Evolutionary conservation across 2,113 vertebrate genomes (phyloP).

Genomic region (Ammodytes marinus): DNA sequence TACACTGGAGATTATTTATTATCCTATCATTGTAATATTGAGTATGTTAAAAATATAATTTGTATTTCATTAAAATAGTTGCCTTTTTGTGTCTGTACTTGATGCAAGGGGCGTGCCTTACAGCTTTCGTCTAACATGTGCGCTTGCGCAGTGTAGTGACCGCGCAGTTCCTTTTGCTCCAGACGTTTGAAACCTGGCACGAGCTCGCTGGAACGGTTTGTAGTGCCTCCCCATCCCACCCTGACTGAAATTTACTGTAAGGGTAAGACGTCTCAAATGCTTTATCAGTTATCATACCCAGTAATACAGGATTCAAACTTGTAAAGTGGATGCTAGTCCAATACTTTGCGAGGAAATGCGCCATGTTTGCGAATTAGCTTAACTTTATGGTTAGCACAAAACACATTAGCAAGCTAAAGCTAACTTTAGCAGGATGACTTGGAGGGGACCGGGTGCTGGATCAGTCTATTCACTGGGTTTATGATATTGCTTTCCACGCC

Average conservation of each 20-base stretch:
- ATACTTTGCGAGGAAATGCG: not conserved
- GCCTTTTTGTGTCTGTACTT: not conserved
- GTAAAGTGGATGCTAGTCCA: not conserved
- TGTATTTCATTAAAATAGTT: not conserved
- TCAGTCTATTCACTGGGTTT: slow-evolving; percentile 61
- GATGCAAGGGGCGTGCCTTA: slow-evolving; percentile 47
- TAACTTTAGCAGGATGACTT: slow-evolving; percentile 63
- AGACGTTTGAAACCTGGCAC: slow-evolving; percentile 78
- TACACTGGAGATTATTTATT: not conserved
- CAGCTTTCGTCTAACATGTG: slow-evolving; percentile 2
- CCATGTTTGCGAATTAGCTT: slow-evolving; percentile 13
- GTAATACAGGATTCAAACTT: not conserved
- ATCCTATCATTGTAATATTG: not conserved
- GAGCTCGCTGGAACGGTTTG: slow-evolving; percentile 28
- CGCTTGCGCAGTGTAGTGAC: slow-evolving; percentile 74
- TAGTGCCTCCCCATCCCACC: slow-evolving; percentile 28
- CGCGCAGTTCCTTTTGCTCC: slow-evolving; percentile 78
- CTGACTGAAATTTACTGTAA: slow-evolving; percentile 25
- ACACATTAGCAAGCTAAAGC: slow-evolving; percentile 67
- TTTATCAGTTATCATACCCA: not conserved
- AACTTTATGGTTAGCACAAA: slow-evolving; percentile 60
- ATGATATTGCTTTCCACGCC: not conserved
- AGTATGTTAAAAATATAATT: too few relatives aligned
- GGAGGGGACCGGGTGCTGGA: slow-evolving; percentile 38
- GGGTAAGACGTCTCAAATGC: slow-evolving; percentile 50